These are phyloP conservation scores for Morone saxatilis DNA, from an alignment of 2,113 vertebrate species.

Conservation along the genomic window DNA sequence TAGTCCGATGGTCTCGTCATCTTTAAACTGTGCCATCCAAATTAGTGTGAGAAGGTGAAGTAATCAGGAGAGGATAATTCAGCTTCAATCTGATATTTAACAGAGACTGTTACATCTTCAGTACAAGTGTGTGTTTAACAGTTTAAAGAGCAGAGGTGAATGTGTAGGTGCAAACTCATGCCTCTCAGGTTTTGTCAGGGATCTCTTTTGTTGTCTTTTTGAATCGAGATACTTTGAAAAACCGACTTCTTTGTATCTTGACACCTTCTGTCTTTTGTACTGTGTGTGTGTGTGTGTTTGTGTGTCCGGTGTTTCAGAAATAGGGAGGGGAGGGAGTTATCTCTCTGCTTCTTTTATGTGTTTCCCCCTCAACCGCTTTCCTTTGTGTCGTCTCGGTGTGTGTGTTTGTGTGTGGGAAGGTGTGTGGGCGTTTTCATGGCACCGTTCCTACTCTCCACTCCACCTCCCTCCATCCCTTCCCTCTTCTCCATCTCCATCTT, in stretches of 20 bases:
- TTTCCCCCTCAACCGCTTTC: slow-evolving; percentile 49
- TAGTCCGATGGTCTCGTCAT: neutral
- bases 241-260: slow-evolving; percentile 41
- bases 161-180: slow-evolving; percentile 15
- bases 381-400: slow-evolving; percentile 60
- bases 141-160: neutral
- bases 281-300: slow-evolving; percentile 8
- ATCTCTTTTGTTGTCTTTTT: slow-evolving; percentile 42
- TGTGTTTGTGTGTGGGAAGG: slow-evolving; percentile 47
- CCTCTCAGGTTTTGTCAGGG: slow-evolving; percentile 34
- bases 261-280: slow-evolving; percentile 56
- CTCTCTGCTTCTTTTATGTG: slow-evolving; percentile 40
- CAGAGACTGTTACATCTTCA: neutral
- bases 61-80: neutral
- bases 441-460: slow-evolving; percentile 66
- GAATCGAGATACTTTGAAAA: slow-evolving; percentile 43
- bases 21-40: neutral
- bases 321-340: slow-evolving; percentile 38
- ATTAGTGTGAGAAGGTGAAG: neutral
- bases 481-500: slow-evolving; percentile 43
- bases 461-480: slow-evolving; percentile 55
- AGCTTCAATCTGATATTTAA: neutral
- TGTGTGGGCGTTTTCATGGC: slow-evolving; percentile 74
- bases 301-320: slow-evolving; percentile 43
- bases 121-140: neutral